Percentiles rank a stretch among this genome's conserved stretches.
These are phyloP conservation scores for Odobenus rosmarus DNA, from an alignment of 2,113 vertebrate genomes.

Conservation along the genomic window DNA sequence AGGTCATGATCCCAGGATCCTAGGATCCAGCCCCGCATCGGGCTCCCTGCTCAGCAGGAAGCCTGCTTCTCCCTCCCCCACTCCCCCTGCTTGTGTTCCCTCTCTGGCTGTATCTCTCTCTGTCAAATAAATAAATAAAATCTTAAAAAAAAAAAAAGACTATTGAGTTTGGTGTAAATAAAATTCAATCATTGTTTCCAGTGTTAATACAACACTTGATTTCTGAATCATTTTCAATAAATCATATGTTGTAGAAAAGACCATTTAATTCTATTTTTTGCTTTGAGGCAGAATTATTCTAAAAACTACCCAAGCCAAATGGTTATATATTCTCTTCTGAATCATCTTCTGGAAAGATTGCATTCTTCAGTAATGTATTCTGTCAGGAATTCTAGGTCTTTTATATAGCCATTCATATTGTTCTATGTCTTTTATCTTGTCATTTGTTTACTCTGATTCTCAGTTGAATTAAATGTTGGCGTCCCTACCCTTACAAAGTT, in stretches of 20 bases:
- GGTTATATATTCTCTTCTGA: neutral
- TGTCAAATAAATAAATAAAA: no score
- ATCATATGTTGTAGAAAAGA: neutral
- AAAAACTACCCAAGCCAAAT: neutral
- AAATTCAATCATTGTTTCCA: neutral
- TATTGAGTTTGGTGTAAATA: constrained; percentile 4
- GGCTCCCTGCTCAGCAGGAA: no score
- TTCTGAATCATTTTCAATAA: constrained; percentile 28
- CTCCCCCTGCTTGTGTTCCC: no score
- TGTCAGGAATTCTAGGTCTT: neutral
- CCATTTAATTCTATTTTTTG: neutral
- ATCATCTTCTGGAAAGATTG: neutral
- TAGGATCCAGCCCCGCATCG: no score
- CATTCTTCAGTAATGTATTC: neutral
- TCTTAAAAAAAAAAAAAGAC: neutral
- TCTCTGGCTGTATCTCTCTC: no score
- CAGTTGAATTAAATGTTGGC: constrained; percentile 1
- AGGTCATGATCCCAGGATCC: no score
- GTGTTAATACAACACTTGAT: neutral
- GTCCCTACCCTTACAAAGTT: neutral
- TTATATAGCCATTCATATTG: neutral
- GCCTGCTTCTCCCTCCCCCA: no score
- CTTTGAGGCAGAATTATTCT: constrained; percentile 31
- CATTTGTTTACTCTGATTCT: neutral
- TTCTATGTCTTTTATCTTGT: neutral